Percentiles rank a stretch among this genome's conserved stretches.
Conservation (phyloP, 2,888 invertebrate species). For the Julus scanicus region DNA sequence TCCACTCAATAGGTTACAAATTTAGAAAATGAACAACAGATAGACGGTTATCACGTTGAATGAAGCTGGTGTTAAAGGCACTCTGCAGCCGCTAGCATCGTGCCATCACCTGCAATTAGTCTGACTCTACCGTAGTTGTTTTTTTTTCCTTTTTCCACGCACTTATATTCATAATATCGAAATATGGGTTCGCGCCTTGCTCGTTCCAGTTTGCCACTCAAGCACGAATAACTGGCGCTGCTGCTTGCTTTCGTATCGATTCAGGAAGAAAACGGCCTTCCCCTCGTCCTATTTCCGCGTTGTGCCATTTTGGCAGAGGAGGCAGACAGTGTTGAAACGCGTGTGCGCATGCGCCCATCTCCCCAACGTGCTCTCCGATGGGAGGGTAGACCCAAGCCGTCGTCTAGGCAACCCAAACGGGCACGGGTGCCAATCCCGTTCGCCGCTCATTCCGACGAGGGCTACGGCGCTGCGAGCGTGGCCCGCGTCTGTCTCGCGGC, state of each 20-base stretch:
- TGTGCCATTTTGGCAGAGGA: slow-evolving; percentile 34
- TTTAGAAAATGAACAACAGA: background rate
- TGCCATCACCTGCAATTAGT: slow-evolving; percentile 9
- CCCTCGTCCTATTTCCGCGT: slow-evolving; percentile 38
- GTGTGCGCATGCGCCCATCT: background rate
- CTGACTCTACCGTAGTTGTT: background rate
- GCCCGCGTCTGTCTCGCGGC: slow-evolving; percentile 27
- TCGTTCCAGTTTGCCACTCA: slow-evolving; percentile 42
- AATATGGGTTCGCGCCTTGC: background rate
- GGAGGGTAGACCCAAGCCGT: background rate
- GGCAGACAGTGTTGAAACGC: background rate
- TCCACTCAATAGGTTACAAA: background rate
- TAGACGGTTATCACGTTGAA: background rate
- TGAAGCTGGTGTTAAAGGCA: background rate
- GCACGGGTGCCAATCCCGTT: background rate
- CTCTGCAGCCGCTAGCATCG: background rate
- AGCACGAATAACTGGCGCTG: slow-evolving; percentile 38
- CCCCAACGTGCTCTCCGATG: slow-evolving; percentile 1
- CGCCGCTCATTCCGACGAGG: slow-evolving; percentile 32
- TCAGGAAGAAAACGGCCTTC: background rate
- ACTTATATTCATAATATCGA: slow-evolving; percentile 28
- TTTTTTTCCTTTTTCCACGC: background rate
- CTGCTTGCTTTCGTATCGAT: slow-evolving; percentile 3
- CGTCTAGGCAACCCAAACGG: background rate
- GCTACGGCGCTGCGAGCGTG: slow-evolving; percentile 30